Evolutionary conservation across 2,888 invertebrate species (phyloP).

Genomic region (Ichneumoninae sp.): DNA sequence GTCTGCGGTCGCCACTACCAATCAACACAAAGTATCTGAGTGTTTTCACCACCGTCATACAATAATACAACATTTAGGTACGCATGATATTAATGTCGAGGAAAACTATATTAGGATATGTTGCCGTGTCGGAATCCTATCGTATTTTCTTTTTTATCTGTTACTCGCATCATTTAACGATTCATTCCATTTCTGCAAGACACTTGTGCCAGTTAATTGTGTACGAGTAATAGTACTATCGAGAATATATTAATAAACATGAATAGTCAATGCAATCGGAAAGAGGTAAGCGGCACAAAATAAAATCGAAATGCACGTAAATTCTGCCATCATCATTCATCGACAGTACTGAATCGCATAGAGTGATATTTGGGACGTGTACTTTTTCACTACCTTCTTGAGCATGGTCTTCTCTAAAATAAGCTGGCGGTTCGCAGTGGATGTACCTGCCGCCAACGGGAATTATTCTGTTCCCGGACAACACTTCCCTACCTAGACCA

Average conservation of each 20-base stretch:
- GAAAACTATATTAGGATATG: constrained; percentile 22
- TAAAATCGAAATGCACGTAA: constrained; percentile 52
- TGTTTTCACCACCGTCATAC: neutral
- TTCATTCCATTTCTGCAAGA: constrained; percentile 53
- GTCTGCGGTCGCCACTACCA: neutral
- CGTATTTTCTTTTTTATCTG: neutral
- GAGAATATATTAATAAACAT: constrained; percentile 27
- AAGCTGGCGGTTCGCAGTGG: constrained; percentile 91
- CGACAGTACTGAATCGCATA: constrained; percentile 56
- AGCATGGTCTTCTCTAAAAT: constrained; percentile 84
- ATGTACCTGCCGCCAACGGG: constrained; percentile 92
- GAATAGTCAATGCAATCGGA: constrained; percentile 33
- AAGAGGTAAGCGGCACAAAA: constrained; percentile 31
- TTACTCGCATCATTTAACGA: constrained; percentile 22
- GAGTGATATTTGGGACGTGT: constrained; percentile 48
- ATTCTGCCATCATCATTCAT: constrained; percentile 53
- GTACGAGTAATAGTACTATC: constrained; percentile 25
- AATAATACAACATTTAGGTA: constrained; percentile 21
- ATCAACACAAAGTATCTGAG: neutral
- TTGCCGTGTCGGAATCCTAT: constrained; percentile 3
- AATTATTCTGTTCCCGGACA: constrained; percentile 91
- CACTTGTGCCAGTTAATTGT: constrained; percentile 39
- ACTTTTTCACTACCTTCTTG: constrained; percentile 69
- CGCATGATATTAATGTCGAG: constrained; percentile 34
- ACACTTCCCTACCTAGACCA: constrained; percentile 85